These are phyloP conservation scores for Macrophya annulata DNA, from an alignment of 2,888 invertebrate genomes.

Conservation along the genomic window DNA sequence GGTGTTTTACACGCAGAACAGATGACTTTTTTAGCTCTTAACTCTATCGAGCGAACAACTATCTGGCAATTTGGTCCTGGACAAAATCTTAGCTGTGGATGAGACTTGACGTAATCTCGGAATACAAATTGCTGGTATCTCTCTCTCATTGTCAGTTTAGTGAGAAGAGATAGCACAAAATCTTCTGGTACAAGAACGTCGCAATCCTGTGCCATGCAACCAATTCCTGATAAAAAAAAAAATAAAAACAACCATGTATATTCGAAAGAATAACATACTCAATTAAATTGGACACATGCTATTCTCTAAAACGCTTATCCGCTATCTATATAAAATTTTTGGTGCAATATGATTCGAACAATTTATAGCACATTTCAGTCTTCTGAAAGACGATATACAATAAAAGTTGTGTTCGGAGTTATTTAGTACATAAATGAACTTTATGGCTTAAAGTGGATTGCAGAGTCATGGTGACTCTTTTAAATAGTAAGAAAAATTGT, in stretches of 20 bases:
- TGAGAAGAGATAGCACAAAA: constrained; percentile 93
- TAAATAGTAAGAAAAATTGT: background rate
- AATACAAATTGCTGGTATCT: constrained; percentile 98
- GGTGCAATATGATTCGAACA: background rate
- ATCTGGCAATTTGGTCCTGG: constrained; percentile 97
- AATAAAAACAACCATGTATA: background rate
- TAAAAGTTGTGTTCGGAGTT: background rate
- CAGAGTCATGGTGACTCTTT: background rate
- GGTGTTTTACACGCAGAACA: constrained; percentile 94
- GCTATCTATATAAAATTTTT: background rate
- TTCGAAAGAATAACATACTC: background rate
- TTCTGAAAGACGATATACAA: background rate
- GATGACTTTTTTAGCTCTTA: constrained; percentile 91
- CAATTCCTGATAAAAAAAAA: constrained; percentile 87
- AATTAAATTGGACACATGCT: background rate
- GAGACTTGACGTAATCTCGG: constrained; percentile 96
- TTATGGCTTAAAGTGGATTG: no score
- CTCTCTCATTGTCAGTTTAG: constrained; percentile 91
- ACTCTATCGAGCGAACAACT: constrained; percentile 92
- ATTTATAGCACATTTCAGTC: background rate
- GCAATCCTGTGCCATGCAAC: constrained; percentile 98
- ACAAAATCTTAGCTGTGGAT: constrained; percentile 95
- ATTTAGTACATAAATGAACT: background rate
- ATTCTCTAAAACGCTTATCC: background rate
- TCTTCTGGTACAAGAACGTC: constrained; percentile 97